phyloP scores from a whole-genome alignment of 53 echinoderm and acorn worm genomes.

The Hippasteria phrygiana region DNA sequence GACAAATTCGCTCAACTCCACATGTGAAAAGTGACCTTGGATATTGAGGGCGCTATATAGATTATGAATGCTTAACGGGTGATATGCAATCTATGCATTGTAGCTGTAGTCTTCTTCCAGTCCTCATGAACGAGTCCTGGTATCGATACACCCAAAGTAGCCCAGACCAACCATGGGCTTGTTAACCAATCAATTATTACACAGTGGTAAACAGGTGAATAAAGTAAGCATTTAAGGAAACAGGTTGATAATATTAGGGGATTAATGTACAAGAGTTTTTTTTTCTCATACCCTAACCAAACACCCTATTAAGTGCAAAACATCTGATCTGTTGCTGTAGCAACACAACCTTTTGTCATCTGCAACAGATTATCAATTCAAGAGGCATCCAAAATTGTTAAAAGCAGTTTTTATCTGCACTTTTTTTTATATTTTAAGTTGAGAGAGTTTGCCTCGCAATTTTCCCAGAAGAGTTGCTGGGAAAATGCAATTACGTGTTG shows the following conservation, averaged over 20 bases:
- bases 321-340: background rate
- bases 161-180: background rate
- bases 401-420: slow-evolving; percentile 13
- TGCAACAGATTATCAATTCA: background rate
- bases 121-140: background rate
- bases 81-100: slow-evolving; percentile 50
- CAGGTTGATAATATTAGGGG: background rate
- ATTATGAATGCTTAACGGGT: slow-evolving; percentile 27
- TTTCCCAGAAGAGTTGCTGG: slow-evolving; percentile 31
- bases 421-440: slow-evolving; percentile 63
- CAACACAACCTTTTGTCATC: background rate
- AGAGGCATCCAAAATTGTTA: slow-evolving; percentile 35
- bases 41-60: background rate
- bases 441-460: slow-evolving; percentile 76
- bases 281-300: background rate
- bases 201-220: background rate
- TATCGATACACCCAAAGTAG: background rate
- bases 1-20: slow-evolving; percentile 80
- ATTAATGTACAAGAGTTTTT: background rate
- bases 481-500: slow-evolving; percentile 27
- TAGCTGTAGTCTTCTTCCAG: background rate
- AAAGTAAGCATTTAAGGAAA: background rate
- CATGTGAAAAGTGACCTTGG: slow-evolving; percentile 45
- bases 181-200: background rate
- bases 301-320: background rate